Percentiles rank a stretch among this genome's conserved stretches.
These are phyloP conservation scores for Reticulitermes lucifugus DNA, from an alignment of 2,888 invertebrate genomes.

Conservation along the genomic window DNA sequence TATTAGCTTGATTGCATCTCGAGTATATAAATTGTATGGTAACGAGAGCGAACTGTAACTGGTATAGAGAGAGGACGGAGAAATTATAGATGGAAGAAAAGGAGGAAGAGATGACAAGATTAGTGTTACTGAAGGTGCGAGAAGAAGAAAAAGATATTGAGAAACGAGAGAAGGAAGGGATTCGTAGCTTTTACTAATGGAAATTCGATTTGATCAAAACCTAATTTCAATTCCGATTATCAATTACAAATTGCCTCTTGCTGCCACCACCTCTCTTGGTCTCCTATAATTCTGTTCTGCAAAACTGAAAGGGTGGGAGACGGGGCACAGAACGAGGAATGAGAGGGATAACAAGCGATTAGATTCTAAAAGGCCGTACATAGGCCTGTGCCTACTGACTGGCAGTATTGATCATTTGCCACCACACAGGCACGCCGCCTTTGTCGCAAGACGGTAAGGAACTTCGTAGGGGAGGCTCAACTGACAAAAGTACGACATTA, in stretches of 20 bases:
- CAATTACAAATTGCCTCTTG: slow-evolving; percentile 50
- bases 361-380: slow-evolving; percentile 18
- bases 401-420: slow-evolving; percentile 4
- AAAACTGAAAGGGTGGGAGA: background rate
- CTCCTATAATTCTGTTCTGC: background rate
- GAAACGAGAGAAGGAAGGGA: background rate
- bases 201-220: slow-evolving; percentile 45
- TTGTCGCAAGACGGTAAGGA: background rate
- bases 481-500: no score
- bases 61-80: background rate
- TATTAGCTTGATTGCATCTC: slow-evolving; percentile 36
- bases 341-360: slow-evolving; percentile 16
- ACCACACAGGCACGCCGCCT: background rate
- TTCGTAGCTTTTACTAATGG: slow-evolving; percentile 37
- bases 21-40: slow-evolving; percentile 33
- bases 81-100: background rate
- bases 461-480: background rate
- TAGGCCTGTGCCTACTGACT: no score
- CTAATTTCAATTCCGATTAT: slow-evolving; percentile 50
- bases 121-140: slow-evolving; percentile 10
- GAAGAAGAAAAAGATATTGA: slow-evolving; percentile 1
- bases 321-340: background rate
- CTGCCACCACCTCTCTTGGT: slow-evolving; percentile 32
- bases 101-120: background rate
- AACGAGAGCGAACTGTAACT: background rate